Evolutionary conservation across 2,888 invertebrate species (phyloP), one percentile per base, ranked within the genome.

Genomic region (Athalia rosae): DNA sequence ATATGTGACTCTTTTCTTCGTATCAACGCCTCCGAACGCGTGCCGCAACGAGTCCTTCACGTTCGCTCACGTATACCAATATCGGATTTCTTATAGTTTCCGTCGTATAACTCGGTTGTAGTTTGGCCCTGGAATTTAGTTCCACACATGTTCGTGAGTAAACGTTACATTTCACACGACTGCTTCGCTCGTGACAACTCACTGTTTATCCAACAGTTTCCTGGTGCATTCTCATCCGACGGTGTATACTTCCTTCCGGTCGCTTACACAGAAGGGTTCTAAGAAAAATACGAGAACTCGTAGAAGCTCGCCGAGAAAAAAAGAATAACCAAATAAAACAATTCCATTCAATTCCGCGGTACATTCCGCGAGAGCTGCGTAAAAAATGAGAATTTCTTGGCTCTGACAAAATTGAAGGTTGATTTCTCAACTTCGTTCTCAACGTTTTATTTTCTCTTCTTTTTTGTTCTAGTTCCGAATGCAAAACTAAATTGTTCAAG

Each of bases 41-140:
- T 63, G 41, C 43, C 43, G 48, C 13, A 56, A 59, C 73, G 28
- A 62, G 76, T 76, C 62, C 50, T 76, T 61, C 63, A 45, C 61
- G 47, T 59, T 61, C 28, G 63, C 53, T 41, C 50, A 45, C 53
- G 62, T 47, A 28, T 62, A 15, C n/a, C 66, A 66, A 66, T 66
- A 47, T 66, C 66, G 47, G 66, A 66, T 47, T 48, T 50, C 48
- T 13, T 4, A 48, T n/a, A n/a, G n/a, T n/a, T n/a, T n/a, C n/a
- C n/a, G n/a, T 15, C n/a, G 41, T 67, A 53, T 53, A 11, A 67
- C 41, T 48, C 8, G 0, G 28, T 48, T 48, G 6, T 15, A 66
- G 47, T 48, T 64, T 41, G 11, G 45, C 47, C 13, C 64, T 15
- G 47, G 47, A 50, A 67, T 28, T 4, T 15, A 8, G 28, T 50